These are phyloP conservation scores for Antedon mediterranea DNA, from an alignment of 53 echinoderm and acorn worm species.

Conservation along the genomic window DNA sequence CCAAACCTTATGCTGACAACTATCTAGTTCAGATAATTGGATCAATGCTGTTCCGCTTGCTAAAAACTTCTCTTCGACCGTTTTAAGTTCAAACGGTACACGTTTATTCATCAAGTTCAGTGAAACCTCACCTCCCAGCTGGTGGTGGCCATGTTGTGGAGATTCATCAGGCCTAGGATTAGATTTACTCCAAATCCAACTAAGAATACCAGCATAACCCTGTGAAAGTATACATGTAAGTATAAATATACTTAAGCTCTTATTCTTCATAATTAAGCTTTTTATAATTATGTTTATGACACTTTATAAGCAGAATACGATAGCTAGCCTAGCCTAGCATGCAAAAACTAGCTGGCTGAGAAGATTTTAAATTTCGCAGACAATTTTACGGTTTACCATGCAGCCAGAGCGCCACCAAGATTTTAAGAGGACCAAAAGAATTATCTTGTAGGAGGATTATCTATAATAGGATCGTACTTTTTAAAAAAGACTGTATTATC, in stretches of 20 bases:
- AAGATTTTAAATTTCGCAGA: too few species aligned
- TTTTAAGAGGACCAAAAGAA: too few species aligned
- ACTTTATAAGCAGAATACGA: too few species aligned
- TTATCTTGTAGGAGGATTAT: too few species aligned
- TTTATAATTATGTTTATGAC: not conserved
- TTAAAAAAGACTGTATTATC: too few species aligned
- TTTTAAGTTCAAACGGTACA: constrained; percentile 77
- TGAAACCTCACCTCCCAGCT: not conserved
- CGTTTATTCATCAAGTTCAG: constrained; percentile 12
- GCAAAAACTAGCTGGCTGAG: too few species aligned
- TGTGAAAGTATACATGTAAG: not conserved
- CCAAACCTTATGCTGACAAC: constrained; percentile 70
- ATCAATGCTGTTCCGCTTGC: constrained; percentile 48
- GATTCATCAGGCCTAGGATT: not conserved
- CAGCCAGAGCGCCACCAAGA: too few species aligned
- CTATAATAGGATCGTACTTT: too few species aligned
- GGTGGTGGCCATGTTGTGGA: not conserved
- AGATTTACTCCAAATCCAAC: not conserved
- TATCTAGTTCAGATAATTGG: constrained; percentile 69
- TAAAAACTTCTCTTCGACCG: constrained; percentile 72
- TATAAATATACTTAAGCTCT: not conserved
- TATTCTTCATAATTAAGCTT: not conserved
- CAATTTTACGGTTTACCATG: too few species aligned
- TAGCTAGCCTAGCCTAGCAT: too few species aligned
- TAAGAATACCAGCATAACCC: not conserved